Base-by-base conservation (phyloP, 92 coral and sea anemone species). In the Desmophyllum pertusum region DNA sequence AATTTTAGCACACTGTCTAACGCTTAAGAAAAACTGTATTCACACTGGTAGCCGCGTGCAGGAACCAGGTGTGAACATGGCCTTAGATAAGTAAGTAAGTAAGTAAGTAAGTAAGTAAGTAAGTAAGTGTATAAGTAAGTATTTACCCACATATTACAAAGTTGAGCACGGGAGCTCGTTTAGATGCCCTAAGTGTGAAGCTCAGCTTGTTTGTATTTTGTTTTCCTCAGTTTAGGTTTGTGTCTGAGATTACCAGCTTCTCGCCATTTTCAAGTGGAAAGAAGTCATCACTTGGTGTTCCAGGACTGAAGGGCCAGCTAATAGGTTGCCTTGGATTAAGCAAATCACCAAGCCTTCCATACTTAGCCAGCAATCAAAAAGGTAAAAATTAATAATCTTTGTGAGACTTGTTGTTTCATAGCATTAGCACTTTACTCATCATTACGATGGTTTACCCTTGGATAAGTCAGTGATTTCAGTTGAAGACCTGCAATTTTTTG, bases 301-400 rank as follows among this genome's bases (percentile, higher is more conserved):
- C 93, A 43, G 94, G 94, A 19, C 46, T 91, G 23, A 91, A 84
- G 87, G 87, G 83, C 18, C 90, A 87, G 48, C 31, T 87, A 15
- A 91, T 70, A 74, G 94, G 92, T 38, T 91, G 94, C 51, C 86
- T 91, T 81, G 94, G 94, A 52, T 73, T 91, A 52, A 84, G 50
- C 69, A 91, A 81, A 59, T 72, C 89, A 15, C 71, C 87, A 33
- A 91, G 92, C 42, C 6, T 69, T 38, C 94, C 94, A 42, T 91
- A 88, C 70, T 81, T 88, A 51, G 81, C 94, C 3, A 80, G 46
- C 35, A 33, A 75, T 10, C 6, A 84, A 64, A 84, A 75, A 84
- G 81, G 87, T 84, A 62, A n/a, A 17, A 5, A 23, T 17, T 25
- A 42, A 3, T 21, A n/a, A n/a, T 38, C 39, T 72, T 72, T 73